Conservation (phyloP, 2,888 invertebrate genomes). For the Pherbina coryleti region DNA sequence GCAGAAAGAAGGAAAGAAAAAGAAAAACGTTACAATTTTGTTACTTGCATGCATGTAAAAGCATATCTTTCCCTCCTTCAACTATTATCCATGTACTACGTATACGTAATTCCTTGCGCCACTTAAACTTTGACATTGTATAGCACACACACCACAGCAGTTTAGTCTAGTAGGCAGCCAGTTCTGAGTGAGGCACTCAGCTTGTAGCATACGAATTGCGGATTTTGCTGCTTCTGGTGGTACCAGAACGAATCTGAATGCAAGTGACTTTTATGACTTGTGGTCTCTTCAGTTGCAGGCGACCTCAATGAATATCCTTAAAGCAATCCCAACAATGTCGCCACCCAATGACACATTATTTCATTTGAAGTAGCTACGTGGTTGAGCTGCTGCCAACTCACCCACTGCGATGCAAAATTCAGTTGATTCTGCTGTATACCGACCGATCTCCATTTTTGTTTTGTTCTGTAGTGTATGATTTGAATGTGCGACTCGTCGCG, state of each 20-base stretch:
- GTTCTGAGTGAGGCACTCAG: not conserved
- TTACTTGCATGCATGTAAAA: too few relatives aligned
- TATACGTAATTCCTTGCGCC: not conserved
- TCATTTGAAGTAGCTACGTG: slow-evolving; percentile 1
- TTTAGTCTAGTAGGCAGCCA: not conserved
- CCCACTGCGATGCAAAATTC: not conserved
- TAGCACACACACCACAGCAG: not conserved
- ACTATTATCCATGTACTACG: not conserved
- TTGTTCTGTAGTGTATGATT: not conserved
- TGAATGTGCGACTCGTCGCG: not conserved
- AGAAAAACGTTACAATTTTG: not conserved
- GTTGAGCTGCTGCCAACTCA: not conserved
- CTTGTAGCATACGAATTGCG: not conserved
- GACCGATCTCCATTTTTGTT: not conserved
- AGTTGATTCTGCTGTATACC: not conserved
- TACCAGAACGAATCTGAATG: slow-evolving; percentile 3
- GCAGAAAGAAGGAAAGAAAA: not conserved
- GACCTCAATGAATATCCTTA: not conserved
- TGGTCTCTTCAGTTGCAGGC: slow-evolving; percentile 10
- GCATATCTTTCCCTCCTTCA: too few relatives aligned
- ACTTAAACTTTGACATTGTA: slow-evolving; percentile 32
- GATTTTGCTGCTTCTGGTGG: not conserved
- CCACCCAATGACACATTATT: not conserved
- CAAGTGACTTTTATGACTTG: slow-evolving; percentile 31
- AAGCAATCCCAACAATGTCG: not conserved